Conservation (phyloP, 2,113 vertebrate species). For the Lucifuga dentata region DNA sequence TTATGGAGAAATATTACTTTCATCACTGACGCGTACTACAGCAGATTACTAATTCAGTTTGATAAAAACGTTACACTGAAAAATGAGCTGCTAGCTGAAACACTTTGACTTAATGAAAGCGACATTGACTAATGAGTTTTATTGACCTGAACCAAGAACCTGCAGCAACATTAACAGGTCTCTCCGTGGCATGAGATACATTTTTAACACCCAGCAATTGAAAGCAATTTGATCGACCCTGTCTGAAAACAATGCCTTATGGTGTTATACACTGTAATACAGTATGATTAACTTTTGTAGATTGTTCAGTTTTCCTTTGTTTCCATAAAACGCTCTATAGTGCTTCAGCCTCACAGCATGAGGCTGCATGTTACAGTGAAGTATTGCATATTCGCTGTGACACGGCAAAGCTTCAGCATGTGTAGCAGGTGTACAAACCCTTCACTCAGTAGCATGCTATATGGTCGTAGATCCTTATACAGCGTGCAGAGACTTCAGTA, state of each 20-base stretch:
- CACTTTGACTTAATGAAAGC: not conserved
- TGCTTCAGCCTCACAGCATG: not conserved
- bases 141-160: not conserved
- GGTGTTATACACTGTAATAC: too few species aligned
- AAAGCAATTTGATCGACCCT: too few species aligned
- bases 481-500: constrained; percentile 15
- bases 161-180: too few species aligned
- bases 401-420: not conserved
- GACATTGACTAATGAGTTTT: too few species aligned
- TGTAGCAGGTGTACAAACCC: constrained; percentile 15
- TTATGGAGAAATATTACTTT: not conserved
- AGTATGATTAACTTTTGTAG: too few species aligned
- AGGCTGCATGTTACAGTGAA: not conserved
- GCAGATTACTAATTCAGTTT: not conserved
- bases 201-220: too few species aligned
- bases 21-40: not conserved
- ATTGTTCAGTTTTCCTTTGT: too few species aligned
- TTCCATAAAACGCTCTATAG: too few species aligned
- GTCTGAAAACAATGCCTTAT: too few species aligned
- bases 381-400: not conserved
- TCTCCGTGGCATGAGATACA: too few species aligned
- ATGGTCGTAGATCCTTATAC: constrained; percentile 9
- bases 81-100: not conserved
- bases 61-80: constrained; percentile 1
- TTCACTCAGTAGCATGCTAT: not conserved